These are phyloP conservation scores for Cyphomyrus discorhynchus DNA, from an alignment of 2,113 vertebrate species.

Conservation along the genomic window DNA sequence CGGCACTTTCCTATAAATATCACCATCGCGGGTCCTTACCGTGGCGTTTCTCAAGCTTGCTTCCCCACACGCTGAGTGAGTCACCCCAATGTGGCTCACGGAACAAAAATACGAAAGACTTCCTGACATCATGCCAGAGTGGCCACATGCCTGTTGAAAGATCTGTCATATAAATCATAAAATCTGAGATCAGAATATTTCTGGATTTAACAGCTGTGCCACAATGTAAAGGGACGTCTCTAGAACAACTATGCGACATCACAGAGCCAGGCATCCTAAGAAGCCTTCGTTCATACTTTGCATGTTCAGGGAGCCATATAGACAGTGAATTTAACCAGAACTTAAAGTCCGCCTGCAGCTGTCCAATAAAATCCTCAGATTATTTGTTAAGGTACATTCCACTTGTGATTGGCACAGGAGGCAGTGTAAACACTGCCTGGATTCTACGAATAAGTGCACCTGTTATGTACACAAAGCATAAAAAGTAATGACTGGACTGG, in stretches of 20 bases:
- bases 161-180: not conserved
- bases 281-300: not conserved
- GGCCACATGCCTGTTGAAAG: not conserved
- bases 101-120: not conserved
- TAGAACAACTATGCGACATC: not conserved
- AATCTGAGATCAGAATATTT: not conserved
- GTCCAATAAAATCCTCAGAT: not conserved
- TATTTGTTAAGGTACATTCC: not conserved
- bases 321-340: not conserved
- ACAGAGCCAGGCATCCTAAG: not conserved
- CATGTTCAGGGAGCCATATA: not conserved
- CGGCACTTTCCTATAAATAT: constrained; percentile 1
- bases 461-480: not conserved
- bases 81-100: not conserved
- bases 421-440: not conserved
- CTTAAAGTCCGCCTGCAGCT: not conserved
- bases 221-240: not conserved
- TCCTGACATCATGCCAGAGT: not conserved
- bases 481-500: not conserved
- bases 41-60: not conserved
- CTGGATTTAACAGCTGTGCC: not conserved
- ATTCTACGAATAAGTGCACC: not conserved
- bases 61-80: constrained; percentile 10
- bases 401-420: not conserved
- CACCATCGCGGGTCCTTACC: not conserved